Base-by-base conservation (phyloP, 2,888 invertebrate species). In the Lasioglossum vierecki region DNA sequence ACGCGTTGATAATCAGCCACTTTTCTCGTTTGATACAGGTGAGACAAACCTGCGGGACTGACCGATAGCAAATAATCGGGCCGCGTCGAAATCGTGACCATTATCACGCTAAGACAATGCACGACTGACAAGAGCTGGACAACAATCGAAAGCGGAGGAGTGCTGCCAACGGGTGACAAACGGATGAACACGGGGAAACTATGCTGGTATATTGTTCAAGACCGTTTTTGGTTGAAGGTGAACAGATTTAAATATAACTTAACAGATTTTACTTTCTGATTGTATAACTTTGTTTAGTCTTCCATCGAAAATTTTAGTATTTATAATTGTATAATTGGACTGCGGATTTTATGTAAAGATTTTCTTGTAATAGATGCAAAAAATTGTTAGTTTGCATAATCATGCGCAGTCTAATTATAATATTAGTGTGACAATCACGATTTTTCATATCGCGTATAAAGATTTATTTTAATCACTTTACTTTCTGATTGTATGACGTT, bases 221-320 rank as follows among this genome's bases (percentile, higher is more conserved):
- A 63, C 72, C 79, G 60, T 57, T 70, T 75, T 81, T 70, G 76
- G 75, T 83, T 83, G 81, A 87, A 87, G 86, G 87, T 87, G 79
- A 35, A 18, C 18, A 35, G 8, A 22, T 13, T 76, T 35, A 13
- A 57, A 46, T 13, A n/a, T n/a, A n/a, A n/a, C n/a, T n/a, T n/a
- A n/a, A n/a, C n/a, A n/a, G n/a, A 15, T 3, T 13, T 13, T 22
- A 60, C 8, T n/a, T n/a, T n/a, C n/a, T n/a, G n/a, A n/a, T n/a
- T n/a, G n/a, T n/a, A n/a, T n/a, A n/a, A n/a, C n/a, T n/a, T n/a
- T n/a, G n/a, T n/a, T n/a, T n/a, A n/a, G 41, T 11, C 11, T 44
- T 44, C 41, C 0, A 11, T 2, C 22, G 49, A 26, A 57, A 57
- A n/a, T 57, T 9, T 57, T 57, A 57, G n/a, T n/a, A 2, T 44